Evolutionary conservation across 2,113 vertebrate genomes (phyloP), one percentile per base, ranked within the genome.

Genomic region (Catharus fuscescens): DNA sequence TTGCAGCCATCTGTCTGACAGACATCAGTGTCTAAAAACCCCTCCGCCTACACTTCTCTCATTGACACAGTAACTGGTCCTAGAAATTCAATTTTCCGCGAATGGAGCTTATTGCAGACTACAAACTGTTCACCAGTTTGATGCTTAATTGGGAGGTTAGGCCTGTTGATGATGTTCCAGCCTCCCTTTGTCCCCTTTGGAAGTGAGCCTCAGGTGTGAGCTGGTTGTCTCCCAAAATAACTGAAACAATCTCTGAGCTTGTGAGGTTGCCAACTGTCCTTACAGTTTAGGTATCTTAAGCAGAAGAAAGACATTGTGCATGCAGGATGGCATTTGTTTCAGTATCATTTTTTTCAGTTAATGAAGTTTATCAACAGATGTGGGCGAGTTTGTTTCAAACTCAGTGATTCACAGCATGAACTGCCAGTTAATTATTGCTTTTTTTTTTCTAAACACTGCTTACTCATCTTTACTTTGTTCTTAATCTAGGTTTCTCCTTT

Each of bases 1-100:
- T 70, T 80, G 74, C 84, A 67, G 78, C 92, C 93, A 94, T 96
- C 81, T 95, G 91, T 92, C 79, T 90, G 80, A 67, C 80, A 89
- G 88, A 73, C n/a, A 2, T 28, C n/a, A 21, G 26, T 66, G 54
- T 91, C 88, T 73, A 66, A 86, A 85, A 83, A 48, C 20, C 57
- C 24, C 16, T 93, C 89, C 59, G 70, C 84, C 72, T 61, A 11
- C 26, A 12, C 47, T 57, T 70, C 53, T 61, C 19, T n/a, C 71
- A 34, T 42, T 77, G 80, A 86, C 62, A 57, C 66, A 64, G 76
- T 52, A 81, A 14, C 64, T 92, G 70, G 45, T 88, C 42, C 57
- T 76, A 67, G 74, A 88, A 94, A 95, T 72, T 42, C 18, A 62
- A 5, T 91, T 92, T 94, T 81, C 77, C 25, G 5, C 42, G 34